Evolutionary conservation across 2,888 invertebrate genomes (phyloP).

Genomic region (Epicampocera succincta): DNA sequence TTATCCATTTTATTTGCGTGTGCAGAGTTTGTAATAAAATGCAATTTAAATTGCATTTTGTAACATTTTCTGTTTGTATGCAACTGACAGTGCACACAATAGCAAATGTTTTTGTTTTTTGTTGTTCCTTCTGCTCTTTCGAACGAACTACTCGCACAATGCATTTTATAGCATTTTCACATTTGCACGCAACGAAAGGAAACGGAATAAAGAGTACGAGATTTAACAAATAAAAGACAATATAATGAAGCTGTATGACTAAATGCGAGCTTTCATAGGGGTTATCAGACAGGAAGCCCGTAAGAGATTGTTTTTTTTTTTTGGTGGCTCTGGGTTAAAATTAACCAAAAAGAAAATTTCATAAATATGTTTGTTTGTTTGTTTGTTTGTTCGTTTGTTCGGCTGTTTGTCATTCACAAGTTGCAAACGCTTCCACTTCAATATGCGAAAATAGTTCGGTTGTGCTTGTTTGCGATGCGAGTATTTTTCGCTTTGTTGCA

Average conservation of each 20-base stretch:
- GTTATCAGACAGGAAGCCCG: slow-evolving; percentile 28
- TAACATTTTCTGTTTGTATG: slow-evolving; percentile 64
- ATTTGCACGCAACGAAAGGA: background rate
- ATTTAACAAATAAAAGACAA: slow-evolving; percentile 39
- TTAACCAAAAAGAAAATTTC: slow-evolving; percentile 27
- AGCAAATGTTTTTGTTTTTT: slow-evolving; percentile 49
- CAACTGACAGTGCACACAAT: slow-evolving; percentile 64
- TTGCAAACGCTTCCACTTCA: background rate
- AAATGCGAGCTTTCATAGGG: background rate
- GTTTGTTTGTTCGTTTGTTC: slow-evolving; percentile 4
- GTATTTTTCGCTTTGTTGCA: background rate
- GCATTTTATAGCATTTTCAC: slow-evolving; percentile 51
- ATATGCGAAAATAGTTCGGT: background rate
- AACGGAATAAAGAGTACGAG: background rate
- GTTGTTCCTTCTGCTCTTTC: no score
- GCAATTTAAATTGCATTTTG: slow-evolving; percentile 74
- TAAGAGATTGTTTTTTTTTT: background rate
- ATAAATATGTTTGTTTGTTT: slow-evolving; percentile 5
- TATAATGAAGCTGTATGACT: slow-evolving; percentile 14
- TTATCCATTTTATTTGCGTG: slow-evolving; percentile 6
- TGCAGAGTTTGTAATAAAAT: slow-evolving; percentile 66
- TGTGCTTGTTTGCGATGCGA: no score
- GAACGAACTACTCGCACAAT: slow-evolving; percentile 43
- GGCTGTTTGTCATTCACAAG: slow-evolving; percentile 10
- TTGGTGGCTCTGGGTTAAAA: background rate